Conservation (phyloP, 2,797 vertebrate species). For the Sylvia borin region DNA sequence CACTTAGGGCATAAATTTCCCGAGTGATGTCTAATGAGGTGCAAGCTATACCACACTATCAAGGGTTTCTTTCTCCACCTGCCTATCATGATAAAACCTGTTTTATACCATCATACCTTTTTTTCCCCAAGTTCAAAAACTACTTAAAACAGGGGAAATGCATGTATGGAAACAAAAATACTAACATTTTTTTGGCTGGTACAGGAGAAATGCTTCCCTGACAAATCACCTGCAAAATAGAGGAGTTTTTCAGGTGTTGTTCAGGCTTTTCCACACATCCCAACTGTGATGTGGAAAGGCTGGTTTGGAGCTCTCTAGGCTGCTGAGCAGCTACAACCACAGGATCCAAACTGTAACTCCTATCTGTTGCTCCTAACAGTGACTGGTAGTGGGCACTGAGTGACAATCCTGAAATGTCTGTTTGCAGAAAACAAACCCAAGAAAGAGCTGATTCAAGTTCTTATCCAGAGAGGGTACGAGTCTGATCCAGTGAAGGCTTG, state of each 20-base stretch:
- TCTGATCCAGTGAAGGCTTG: constrained; percentile 95
- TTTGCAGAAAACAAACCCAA: constrained; percentile 95
- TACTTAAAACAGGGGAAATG: background rate
- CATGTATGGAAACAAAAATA: background rate
- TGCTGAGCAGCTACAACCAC: background rate
- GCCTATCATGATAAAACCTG: background rate
- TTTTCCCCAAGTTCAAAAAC: background rate
- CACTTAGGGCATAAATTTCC: background rate
- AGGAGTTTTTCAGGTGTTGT: background rate
- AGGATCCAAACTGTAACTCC: background rate
- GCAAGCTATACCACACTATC: background rate
- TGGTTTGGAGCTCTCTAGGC: background rate
- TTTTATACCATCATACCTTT: background rate
- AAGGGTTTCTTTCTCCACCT: background rate
- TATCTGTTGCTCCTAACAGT: background rate
- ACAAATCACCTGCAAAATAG: background rate
- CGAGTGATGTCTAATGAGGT: background rate
- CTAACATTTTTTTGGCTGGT: background rate
- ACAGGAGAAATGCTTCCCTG: background rate
- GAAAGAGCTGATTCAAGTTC: constrained; percentile 92
- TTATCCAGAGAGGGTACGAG: constrained; percentile 92
- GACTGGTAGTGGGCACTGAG: background rate
- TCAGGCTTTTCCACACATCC: background rate
- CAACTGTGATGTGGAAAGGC: background rate
- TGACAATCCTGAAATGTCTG: constrained; percentile 16